These are phyloP conservation scores for Opisthograptis luteolata DNA, from an alignment of 2,888 invertebrate genomes.

Conservation along the genomic window DNA sequence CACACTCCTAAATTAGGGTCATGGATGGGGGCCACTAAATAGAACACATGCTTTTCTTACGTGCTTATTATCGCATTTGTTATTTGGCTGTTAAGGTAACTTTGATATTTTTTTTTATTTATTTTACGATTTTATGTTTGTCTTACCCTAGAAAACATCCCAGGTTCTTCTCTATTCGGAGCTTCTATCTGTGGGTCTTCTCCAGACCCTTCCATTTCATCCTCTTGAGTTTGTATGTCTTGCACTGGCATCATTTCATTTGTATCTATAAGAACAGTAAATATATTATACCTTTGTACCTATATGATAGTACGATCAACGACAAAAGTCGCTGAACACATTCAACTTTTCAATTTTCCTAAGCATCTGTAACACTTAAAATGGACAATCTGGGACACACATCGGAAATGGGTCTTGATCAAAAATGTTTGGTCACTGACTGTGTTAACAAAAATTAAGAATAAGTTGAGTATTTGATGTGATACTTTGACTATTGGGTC, in stretches of 20 bases:
- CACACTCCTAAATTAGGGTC: neutral
- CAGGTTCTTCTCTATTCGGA: slow-evolving; percentile 39
- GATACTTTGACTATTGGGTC: no score
- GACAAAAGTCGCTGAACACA: no score
- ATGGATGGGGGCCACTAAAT: neutral
- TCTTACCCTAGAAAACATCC: slow-evolving; percentile 62
- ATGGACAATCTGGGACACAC: no score
- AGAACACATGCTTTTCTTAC: slow-evolving; percentile 1
- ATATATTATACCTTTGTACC: no score
- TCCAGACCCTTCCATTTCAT: slow-evolving; percentile 84
- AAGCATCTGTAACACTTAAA: no score
- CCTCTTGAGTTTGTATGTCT: slow-evolving; percentile 48
- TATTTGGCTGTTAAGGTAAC: neutral
- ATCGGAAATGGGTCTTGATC: no score
- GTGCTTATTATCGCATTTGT: neutral
- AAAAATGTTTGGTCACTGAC: no score
- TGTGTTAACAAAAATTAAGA: no score
- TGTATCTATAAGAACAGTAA: slow-evolving; percentile 12
- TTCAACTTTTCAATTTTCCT: no score
- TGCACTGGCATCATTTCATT: slow-evolving; percentile 59
- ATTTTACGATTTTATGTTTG: no score
- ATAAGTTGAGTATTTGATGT: no score
- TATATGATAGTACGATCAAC: no score
- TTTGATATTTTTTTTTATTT: neutral
- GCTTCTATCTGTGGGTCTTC: slow-evolving; percentile 64